These are phyloP conservation scores for Drosophila melanosoma DNA, from an alignment of 2,888 invertebrate genomes.

Conservation along the genomic window DNA sequence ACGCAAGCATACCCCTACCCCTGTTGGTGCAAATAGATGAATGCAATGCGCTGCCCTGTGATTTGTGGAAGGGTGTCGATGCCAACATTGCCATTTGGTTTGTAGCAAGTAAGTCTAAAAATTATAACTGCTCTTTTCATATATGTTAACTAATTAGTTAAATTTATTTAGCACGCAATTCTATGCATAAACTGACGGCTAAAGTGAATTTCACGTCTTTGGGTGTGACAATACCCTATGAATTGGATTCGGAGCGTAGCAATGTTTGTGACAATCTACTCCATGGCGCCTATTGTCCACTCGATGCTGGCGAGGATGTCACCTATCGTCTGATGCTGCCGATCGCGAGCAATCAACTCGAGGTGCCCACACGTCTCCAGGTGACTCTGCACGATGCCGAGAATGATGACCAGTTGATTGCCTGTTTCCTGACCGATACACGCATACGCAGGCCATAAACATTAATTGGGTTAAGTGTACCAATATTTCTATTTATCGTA, in stretches of 20 bases:
- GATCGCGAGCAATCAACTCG: conserved; percentile 67
- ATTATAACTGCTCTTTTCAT: fast-evolving
- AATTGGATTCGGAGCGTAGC: conserved; percentile 59
- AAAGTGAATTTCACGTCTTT: conserved; percentile 66
- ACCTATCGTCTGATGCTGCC: conserved; percentile 81
- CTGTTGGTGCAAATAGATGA: conserved; percentile 74
- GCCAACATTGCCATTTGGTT: conserved; percentile 78
- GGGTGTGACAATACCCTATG: conserved; percentile 68
- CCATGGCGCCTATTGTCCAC: conserved; percentile 82
- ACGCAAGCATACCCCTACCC: conserved; percentile 53
- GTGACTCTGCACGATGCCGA: conserved; percentile 72
- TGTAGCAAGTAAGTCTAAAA: conserved; percentile 72
- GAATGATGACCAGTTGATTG: conserved; percentile 54
- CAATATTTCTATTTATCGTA: conserved; percentile 14
- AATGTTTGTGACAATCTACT: conserved; percentile 81
- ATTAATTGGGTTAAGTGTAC: conserved; percentile 15
- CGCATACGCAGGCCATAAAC: conserved; percentile 58
- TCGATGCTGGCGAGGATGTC: conserved; percentile 82
- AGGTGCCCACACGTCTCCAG: conserved; percentile 77
- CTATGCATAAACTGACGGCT: conserved; percentile 58
- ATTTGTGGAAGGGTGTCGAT: conserved; percentile 60
- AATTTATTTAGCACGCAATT: conserved; percentile 59
- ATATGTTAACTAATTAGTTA: background rate
- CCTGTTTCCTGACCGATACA: conserved; percentile 79
- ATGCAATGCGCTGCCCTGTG: conserved; percentile 75